Conservation (phyloP, 2,888 invertebrate genomes). For the Silvanus unidentatus region DNA sequence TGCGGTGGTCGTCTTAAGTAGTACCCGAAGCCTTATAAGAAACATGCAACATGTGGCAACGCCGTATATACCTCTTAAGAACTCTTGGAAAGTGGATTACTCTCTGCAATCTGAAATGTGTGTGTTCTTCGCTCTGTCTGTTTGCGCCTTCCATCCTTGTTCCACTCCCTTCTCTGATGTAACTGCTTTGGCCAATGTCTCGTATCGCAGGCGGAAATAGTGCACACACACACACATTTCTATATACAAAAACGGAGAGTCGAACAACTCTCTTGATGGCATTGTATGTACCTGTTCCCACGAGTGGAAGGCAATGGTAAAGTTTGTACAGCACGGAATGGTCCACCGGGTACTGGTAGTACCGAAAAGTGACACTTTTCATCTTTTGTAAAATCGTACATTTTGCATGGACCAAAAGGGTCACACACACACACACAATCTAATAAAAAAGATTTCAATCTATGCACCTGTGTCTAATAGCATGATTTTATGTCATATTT, state of each 20-base stretch:
- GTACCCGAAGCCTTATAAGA: too few species aligned
- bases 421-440: too few species aligned
- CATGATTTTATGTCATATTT: too few species aligned
- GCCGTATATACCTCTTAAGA: neutral
- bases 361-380: too few species aligned
- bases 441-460: too few species aligned
- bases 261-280: neutral
- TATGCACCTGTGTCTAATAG: too few species aligned
- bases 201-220: constrained; percentile 1
- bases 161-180: neutral
- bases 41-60: constrained; percentile 3
- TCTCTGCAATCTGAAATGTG: constrained; percentile 1
- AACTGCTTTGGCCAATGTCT: neutral
- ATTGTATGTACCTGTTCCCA: constrained; percentile 10
- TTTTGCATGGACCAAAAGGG: too few species aligned
- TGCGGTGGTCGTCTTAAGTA: too few species aligned
- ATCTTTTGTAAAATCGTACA: too few species aligned
- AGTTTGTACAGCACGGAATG: too few species aligned
- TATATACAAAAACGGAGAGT: neutral
- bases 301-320: constrained; percentile 2
- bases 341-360: too few species aligned
- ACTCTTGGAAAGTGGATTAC: constrained; percentile 1
- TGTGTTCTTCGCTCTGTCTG: neutral
- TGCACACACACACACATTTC: neutral
- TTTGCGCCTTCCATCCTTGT: neutral